Conservation (phyloP, 2,888 invertebrate genomes). For the Nomada flava region DNA sequence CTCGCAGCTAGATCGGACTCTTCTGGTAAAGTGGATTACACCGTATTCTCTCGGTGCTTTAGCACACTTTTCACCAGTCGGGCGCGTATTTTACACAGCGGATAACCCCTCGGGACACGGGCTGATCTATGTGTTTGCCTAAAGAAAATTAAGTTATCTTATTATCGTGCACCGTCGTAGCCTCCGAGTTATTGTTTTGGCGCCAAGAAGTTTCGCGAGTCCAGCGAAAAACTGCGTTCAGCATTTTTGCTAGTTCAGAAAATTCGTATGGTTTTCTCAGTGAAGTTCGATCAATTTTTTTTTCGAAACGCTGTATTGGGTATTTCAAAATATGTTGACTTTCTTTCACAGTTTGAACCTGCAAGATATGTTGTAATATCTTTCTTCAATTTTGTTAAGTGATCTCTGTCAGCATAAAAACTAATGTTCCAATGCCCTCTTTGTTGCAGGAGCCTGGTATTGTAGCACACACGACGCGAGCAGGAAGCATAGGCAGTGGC, state of each 20-base stretch:
- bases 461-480: constrained; percentile 3
- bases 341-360: no score
- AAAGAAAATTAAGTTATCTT: constrained; percentile 70
- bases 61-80: constrained; percentile 59
- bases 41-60: constrained; percentile 36
- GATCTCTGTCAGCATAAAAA: no score
- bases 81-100: constrained; percentile 70
- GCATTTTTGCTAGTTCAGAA: neutral
- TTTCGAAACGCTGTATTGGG: neutral
- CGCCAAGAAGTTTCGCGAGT: constrained; percentile 60
- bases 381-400: neutral
- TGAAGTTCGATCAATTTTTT: neutral
- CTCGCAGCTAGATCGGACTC: constrained; percentile 34
- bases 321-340: no score
- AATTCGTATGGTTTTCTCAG: neutral
- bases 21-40: constrained; percentile 67
- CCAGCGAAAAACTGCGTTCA: constrained; percentile 31
- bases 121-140: constrained; percentile 73
- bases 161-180: constrained; percentile 64
- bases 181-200: constrained; percentile 57
- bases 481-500: constrained; percentile 35
- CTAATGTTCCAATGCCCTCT: neutral
- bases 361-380: no score
- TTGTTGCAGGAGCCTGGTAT: constrained; percentile 41
- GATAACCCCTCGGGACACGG: constrained; percentile 14